These are phyloP conservation scores for Dicerorhinus sumatrensis DNA, from an alignment of 2,113 vertebrate genomes.

Conservation along the genomic window DNA sequence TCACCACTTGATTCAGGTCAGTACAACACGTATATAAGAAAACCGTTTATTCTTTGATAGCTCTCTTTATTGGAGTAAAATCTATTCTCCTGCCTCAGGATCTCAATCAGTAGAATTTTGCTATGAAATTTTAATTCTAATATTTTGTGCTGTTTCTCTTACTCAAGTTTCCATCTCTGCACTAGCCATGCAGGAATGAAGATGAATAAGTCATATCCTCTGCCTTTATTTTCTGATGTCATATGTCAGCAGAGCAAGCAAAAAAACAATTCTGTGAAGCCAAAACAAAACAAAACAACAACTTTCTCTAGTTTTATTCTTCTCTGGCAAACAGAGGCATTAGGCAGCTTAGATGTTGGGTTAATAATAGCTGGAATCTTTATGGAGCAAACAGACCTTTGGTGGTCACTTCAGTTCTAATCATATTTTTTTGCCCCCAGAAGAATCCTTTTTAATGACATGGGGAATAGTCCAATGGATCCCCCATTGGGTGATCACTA, in stretches of 20 bases:
- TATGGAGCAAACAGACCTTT: background rate
- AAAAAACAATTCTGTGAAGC: background rate
- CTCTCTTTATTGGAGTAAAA: background rate
- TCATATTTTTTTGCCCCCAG: background rate
- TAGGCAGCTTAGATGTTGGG: background rate
- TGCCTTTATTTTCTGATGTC: background rate
- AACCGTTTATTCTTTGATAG: background rate
- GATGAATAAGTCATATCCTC: background rate
- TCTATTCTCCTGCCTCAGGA: background rate
- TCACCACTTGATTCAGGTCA: background rate
- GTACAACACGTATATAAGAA: background rate
- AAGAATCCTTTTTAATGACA: background rate
- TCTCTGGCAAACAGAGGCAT: background rate
- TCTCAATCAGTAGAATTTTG: background rate
- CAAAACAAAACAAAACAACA: background rate
- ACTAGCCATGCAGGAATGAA: background rate
- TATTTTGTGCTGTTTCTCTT: background rate
- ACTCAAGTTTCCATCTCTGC: background rate
- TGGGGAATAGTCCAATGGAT: background rate
- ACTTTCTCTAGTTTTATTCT: background rate
- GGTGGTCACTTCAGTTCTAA: background rate
- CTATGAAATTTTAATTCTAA: background rate
- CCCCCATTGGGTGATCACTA: background rate
- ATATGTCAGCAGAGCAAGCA: background rate
- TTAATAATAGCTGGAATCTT: background rate